Base-by-base conservation (phyloP, 2,888 invertebrate genomes). In the Ophion ventricosus region DNA sequence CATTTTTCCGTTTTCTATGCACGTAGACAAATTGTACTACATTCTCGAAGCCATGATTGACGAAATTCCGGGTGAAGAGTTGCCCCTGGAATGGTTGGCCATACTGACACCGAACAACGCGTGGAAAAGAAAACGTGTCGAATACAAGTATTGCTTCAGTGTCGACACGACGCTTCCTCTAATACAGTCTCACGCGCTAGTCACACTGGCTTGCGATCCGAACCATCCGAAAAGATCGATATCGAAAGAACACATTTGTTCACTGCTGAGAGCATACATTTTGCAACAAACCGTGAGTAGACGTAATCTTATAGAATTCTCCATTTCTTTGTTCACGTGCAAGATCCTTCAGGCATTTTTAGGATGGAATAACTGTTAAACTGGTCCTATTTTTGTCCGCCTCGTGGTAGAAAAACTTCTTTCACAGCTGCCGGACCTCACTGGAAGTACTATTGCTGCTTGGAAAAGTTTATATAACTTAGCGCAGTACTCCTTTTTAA, bases 1-100 rank as follows among this genome's bases (percentile, higher is more conserved):
- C 11, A 20, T 76, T 56, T 40, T 61, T 4, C 17, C 8, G 20
- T 25, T 75, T 75, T 49, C 61, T 35, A 69, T 57, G 43, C 17
- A 7, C n/a, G 23, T 54, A 84, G 82, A 25, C 1, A 85, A 80
- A 76, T 79, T 85, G 7, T 80, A 73, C 56, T 70, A 79, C 11
- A 76, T 85, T 8, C 1, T 85, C 7, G 61, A 56, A 2, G 26
- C 0, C 0, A 82, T 85, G 82, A 72, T 82, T 1, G 59, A 64
- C 26, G 76, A 73, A n/a, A 67, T 80, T n/a, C 73, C 75, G 4
- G 43, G 43, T 3, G 43, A 82, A 5, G 54, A 0, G 0, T 11
- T 85, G n/a, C 2, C 25, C 2, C 2, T 72, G 17, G 4, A 76
- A 29, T 67, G 73, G 54, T 63, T 66, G 43, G 63, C 75, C 10